phyloP scores from a whole-genome alignment of 2,888 invertebrate genomes.

The Drosophila quinaria region DNA sequence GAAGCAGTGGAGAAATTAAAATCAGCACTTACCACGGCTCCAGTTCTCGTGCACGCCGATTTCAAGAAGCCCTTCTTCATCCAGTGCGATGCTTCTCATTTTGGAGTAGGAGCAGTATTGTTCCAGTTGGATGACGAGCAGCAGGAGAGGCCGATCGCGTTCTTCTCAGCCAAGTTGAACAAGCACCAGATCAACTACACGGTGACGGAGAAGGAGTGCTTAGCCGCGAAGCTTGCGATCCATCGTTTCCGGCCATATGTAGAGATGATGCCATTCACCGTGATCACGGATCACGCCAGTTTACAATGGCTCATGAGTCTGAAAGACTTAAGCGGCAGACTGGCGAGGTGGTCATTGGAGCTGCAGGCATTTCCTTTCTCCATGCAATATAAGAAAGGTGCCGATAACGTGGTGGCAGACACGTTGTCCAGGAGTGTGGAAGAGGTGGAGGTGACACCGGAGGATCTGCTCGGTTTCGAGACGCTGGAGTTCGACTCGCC shows the following conservation, averaged over 20 bases:
- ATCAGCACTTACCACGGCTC: slow-evolving; percentile 11
- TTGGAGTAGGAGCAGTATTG: background rate
- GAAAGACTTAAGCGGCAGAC: background rate
- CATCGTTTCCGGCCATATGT: background rate
- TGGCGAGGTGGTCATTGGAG: background rate
- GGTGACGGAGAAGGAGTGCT: slow-evolving; percentile 9
- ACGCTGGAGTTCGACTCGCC: too few relatives aligned
- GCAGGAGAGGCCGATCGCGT: slow-evolving; percentile 5
- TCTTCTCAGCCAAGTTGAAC: slow-evolving; percentile 14
- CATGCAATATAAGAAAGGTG: too few relatives aligned
- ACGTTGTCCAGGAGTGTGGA: too few relatives aligned
- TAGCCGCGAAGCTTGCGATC: slow-evolving; percentile 6
- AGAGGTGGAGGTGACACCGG: too few relatives aligned
- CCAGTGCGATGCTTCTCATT: slow-evolving; percentile 5
- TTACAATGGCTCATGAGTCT: slow-evolving; percentile 16
- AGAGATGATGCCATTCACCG: background rate
- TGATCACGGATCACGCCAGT: slow-evolving; percentile 2
- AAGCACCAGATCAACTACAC: slow-evolving; percentile 7
- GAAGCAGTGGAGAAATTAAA: background rate
- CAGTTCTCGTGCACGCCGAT: background rate
- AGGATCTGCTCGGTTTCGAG: too few relatives aligned
- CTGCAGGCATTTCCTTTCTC: slow-evolving; percentile 1
- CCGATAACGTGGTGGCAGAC: too few relatives aligned
- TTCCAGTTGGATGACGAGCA: background rate
- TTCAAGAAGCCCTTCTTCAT: background rate